phyloP scores from a whole-genome alignment of 2,113 vertebrate species.

The Salvelinus sp. region DNA sequence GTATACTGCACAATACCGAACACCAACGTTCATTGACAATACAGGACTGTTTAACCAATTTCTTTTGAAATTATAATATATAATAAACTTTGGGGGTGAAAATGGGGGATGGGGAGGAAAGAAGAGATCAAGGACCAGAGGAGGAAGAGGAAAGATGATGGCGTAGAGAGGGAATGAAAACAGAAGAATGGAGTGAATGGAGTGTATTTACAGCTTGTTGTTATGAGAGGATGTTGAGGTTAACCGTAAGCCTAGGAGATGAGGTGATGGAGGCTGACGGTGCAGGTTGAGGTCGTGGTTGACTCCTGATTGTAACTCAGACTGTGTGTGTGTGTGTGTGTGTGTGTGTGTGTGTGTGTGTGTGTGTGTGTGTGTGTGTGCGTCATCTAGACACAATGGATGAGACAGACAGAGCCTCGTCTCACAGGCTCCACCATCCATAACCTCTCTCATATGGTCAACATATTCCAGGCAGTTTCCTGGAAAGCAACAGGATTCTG shows the following conservation, averaged over 20 bases:
- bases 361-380: too few relatives aligned
- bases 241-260: background rate
- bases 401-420: constrained; percentile 13
- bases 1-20: too few relatives aligned
- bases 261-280: constrained; percentile 9
- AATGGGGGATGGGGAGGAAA: constrained; percentile 3
- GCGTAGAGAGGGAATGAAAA: background rate
- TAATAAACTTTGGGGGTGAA: background rate
- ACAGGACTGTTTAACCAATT: too few relatives aligned
- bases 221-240: background rate
- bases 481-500: background rate
- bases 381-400: too few relatives aligned
- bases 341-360: too few relatives aligned
- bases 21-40: too few relatives aligned
- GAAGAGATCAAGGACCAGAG: background rate
- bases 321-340: background rate
- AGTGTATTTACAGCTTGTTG: background rate
- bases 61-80: background rate
- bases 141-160: background rate
- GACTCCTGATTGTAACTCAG: constrained; percentile 3
- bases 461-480: background rate
- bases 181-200: constrained; percentile 1
- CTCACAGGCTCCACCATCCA: constrained; percentile 7
- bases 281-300: background rate
- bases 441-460: constrained; percentile 10